Base-by-base conservation (phyloP, 2,888 invertebrate species). In the Lordiphosa andalusiaca region DNA sequence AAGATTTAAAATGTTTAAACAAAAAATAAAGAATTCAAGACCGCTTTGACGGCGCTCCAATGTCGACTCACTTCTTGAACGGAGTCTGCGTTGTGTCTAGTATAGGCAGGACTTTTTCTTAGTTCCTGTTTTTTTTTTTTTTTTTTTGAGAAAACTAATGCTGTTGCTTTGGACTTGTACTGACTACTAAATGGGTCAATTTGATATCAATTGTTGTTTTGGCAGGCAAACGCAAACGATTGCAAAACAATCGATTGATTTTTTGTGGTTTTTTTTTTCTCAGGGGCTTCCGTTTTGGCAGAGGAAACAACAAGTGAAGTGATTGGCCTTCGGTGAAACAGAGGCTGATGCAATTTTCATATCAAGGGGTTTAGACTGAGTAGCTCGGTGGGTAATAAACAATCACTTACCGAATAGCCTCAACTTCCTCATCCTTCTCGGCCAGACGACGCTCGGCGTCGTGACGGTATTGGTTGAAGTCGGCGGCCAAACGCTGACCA, bases 391-490 rank as follows among this genome's bases (percentile, higher is more conserved):
- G 16, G 12, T 4, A 47, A 4, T 35, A 4, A 16, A 6, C 6
- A 33, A 3, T 40, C 46, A 88, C 95, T 94, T 90, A 98, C 98
- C 98, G 97, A 90, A 98, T 96, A 84, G 94, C 92, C 91, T 99
- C 99, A 88, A 99, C 94, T 92, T 99, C 99, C 90, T 99, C 99
- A 84, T 99, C 99, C 93, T 99, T 99, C 92, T 98, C 98, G 78
- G 95, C 94, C 86, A 99, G 92, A 88, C 98, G 95, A 90, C 96
- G 96, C 91, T 99, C 99, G 88, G 96, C 96, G 87, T 99, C 99
- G 90, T 97, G 96, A 86, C 98, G 96, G 92, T 97, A 95, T 91
- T 95, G 96, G 78, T 94, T 95, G 86, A 98, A 93, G 89, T 99
- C 99, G 81, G 98, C 94, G 67, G 96, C 91, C 90, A 99, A 92